Conservation (phyloP, 2,888 invertebrate species). For the Caenorhabditis sp. region DNA sequence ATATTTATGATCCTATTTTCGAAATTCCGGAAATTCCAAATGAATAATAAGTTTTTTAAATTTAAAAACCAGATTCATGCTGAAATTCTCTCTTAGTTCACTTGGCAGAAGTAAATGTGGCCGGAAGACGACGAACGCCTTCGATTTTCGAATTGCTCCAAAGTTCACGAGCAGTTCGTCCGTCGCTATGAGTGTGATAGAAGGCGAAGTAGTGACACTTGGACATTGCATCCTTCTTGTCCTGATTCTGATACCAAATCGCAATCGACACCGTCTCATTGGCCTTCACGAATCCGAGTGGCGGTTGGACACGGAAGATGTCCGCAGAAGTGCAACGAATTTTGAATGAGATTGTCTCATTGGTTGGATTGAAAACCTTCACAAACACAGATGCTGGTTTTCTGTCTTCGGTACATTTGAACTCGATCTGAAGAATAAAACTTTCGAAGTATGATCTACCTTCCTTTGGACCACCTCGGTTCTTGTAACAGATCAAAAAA, state of each 20-base stretch:
- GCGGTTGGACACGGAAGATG: conserved; percentile 65
- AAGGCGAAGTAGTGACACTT: conserved; percentile 63
- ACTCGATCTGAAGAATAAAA: conserved; percentile 49
- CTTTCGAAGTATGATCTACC: too few species aligned
- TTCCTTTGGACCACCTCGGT: too few species aligned
- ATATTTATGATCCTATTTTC: too few species aligned
- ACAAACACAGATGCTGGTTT: conserved; percentile 38
- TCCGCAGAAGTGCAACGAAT: conserved; percentile 62
- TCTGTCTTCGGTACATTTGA: conserved; percentile 54
- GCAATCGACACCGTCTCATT: conserved; percentile 22
- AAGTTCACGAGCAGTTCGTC: conserved; percentile 42
- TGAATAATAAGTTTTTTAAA: too few species aligned
- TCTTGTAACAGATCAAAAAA: too few species aligned
- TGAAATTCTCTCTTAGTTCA: too few species aligned
- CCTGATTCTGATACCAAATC: conserved; percentile 61
- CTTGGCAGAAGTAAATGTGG: conserved; percentile 28
- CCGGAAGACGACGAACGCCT: conserved; percentile 56
- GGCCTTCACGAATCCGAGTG: conserved; percentile 53
- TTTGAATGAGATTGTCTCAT: conserved; percentile 41
- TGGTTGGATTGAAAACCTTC: conserved; percentile 45
- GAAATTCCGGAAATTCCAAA: too few species aligned
- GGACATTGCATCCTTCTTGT: conserved; percentile 9
- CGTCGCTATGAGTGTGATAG: conserved; percentile 54
- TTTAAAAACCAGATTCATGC: too few species aligned
- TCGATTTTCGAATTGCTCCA: conserved; percentile 55